Evolutionary conservation across 2,888 invertebrate species (phyloP).

Genomic region (Pristionchus maxplancki): DNA sequence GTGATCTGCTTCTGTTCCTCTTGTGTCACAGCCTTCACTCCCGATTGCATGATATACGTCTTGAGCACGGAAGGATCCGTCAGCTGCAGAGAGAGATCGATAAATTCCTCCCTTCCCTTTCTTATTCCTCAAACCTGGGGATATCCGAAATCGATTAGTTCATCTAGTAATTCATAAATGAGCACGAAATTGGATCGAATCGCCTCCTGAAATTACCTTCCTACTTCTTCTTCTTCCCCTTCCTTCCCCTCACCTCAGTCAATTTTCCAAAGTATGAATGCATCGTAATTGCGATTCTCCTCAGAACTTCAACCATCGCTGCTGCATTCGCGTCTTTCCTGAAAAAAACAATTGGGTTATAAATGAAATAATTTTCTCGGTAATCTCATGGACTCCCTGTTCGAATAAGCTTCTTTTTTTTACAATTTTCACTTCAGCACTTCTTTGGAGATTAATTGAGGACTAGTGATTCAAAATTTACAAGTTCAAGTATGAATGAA

Average conservation of each 20-base stretch:
- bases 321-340: constrained; percentile 94
- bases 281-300: constrained; percentile 94
- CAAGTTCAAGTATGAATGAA: not conserved
- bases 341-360: not conserved
- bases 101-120: not conserved
- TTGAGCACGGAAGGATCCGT: constrained; percentile 99
- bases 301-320: constrained; percentile 93
- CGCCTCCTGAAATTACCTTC: constrained; percentile 84
- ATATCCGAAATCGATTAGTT: constrained; percentile 74
- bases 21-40: constrained; percentile 87
- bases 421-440: too few relatives aligned
- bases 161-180: constrained; percentile 97
- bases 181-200: constrained; percentile 99
- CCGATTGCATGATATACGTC: constrained; percentile 99
- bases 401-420: too few relatives aligned
- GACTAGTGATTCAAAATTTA: not conserved
- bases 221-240: not conserved
- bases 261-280: constrained; percentile 98
- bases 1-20: constrained; percentile 99
- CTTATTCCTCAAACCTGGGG: constrained; percentile 22
- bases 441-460: too few relatives aligned
- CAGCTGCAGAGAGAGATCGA: constrained; percentile 94
- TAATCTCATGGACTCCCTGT: too few relatives aligned
- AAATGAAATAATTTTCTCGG: too few relatives aligned
- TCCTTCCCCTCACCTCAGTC: constrained; percentile 86